Percentiles rank a stretch among this genome's conserved stretches.
Conservation (phyloP, 1,140 invertebrate species). For the Magallana gigas region DNA sequence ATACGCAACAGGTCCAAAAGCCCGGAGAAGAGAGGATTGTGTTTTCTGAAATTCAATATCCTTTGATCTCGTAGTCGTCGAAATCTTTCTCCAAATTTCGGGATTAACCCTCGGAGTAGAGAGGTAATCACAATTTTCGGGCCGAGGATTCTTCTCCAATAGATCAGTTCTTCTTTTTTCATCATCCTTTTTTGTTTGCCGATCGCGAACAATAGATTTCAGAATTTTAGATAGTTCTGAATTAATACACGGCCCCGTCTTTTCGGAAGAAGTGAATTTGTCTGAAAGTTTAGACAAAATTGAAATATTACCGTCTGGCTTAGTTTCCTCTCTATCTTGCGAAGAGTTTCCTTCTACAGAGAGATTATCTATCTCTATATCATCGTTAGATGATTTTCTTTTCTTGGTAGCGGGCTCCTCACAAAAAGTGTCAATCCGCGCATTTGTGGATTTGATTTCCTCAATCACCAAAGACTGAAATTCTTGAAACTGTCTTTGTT, state of each 20-base stretch:
- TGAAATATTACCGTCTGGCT: background rate
- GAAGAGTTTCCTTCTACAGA: background rate
- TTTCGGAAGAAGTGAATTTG: background rate
- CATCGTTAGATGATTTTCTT: background rate
- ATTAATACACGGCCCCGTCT: background rate
- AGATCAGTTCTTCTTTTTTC: background rate
- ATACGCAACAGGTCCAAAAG: background rate
- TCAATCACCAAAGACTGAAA: slow-evolving; percentile 13
- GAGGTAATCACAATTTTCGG: slow-evolving; percentile 6
- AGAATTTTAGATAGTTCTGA: background rate
- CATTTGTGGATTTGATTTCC: slow-evolving; percentile 4
- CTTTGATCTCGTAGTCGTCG: background rate
- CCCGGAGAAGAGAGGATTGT: background rate
- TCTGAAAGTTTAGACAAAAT: slow-evolving; percentile 28
- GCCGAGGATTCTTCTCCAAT: background rate
- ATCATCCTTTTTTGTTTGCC: slow-evolving; percentile 3
- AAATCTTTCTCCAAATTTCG: slow-evolving; percentile 32
- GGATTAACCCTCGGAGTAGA: background rate
- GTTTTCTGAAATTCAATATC: background rate
- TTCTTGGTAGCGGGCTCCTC: background rate
- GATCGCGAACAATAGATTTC: background rate
- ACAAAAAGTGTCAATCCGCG: background rate
- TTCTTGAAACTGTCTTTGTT: slow-evolving; percentile 31
- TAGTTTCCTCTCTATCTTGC: background rate
- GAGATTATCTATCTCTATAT: background rate